Percentiles rank a stretch among this genome's conserved stretches.
These are phyloP conservation scores for Epinephelus malabaricus DNA, from an alignment of 2,797 vertebrate species.

Conservation along the genomic window DNA sequence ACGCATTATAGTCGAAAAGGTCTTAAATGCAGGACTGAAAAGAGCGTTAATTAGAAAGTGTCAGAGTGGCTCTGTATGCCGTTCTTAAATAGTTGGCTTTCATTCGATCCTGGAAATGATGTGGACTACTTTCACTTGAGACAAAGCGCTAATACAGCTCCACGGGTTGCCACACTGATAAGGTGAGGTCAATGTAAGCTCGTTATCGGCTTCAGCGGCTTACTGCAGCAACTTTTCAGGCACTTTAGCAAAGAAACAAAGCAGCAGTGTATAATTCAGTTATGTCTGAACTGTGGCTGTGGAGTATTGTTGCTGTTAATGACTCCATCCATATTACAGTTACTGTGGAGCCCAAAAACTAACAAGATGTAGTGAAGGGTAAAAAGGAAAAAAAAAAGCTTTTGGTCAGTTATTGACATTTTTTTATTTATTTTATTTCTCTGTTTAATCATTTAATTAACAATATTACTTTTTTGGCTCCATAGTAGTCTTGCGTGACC, in stretches of 20 bases:
- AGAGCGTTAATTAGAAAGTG: slow-evolving; percentile 50
- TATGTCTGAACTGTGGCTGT: slow-evolving; percentile 48
- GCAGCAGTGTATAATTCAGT: slow-evolving; percentile 62
- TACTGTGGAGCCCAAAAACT: not conserved
- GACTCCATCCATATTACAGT: slow-evolving; percentile 4
- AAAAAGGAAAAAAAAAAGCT: no score
- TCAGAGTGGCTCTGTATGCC: slow-evolving; percentile 50
- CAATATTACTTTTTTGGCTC: no score
- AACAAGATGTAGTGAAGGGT: not conserved
- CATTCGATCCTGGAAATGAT: slow-evolving; percentile 60
- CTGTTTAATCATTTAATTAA: no score
- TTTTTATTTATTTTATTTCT: no score
- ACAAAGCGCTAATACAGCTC: slow-evolving; percentile 65
- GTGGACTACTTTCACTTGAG: slow-evolving; percentile 59
- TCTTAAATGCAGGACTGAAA: slow-evolving; percentile 35
- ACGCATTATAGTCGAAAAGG: slow-evolving; percentile 33
- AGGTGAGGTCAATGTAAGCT: slow-evolving; percentile 73
- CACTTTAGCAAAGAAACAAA: slow-evolving; percentile 65
- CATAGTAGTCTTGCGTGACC: no score
- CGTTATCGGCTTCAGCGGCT: slow-evolving; percentile 77
- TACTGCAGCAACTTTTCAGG: slow-evolving; percentile 61
- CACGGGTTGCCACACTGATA: slow-evolving; percentile 71
- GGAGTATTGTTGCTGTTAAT: slow-evolving; percentile 31
- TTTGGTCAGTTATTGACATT: no score
- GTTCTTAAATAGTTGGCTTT: slow-evolving; percentile 47